Percentiles rank a stretch among this genome's conserved stretches.
phyloP scores from a whole-genome alignment of 2,888 invertebrate genomes.

The Diogma glabrata region DNA sequence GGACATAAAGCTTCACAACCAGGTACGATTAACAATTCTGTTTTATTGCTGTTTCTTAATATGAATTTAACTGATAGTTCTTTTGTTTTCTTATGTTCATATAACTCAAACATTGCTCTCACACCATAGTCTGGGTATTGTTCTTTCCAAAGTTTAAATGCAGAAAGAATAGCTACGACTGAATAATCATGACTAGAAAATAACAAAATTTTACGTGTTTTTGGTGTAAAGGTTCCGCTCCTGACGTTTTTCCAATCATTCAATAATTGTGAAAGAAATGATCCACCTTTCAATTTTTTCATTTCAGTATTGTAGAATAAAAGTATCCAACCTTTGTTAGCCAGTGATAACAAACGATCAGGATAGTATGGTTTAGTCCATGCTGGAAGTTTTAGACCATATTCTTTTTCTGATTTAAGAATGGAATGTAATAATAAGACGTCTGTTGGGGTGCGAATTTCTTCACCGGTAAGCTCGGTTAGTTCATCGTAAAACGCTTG shows the following conservation, averaged over 20 bases:
- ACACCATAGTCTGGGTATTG: slow-evolving; percentile 54
- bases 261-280: slow-evolving; percentile 48
- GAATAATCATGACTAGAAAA: slow-evolving; percentile 67
- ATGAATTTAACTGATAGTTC: slow-evolving; percentile 38
- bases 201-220: slow-evolving; percentile 44
- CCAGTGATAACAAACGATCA: slow-evolving; percentile 41
- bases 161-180: slow-evolving; percentile 49
- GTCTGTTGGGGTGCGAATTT: slow-evolving; percentile 46
- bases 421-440: slow-evolving; percentile 54
- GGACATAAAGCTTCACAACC: slow-evolving; percentile 52
- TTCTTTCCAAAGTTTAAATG: slow-evolving; percentile 51
- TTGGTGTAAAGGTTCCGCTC: slow-evolving; percentile 35
- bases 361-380: slow-evolving; percentile 51
- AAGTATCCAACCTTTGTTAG: slow-evolving; percentile 44
- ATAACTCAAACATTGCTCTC: slow-evolving; percentile 51
- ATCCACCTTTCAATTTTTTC: slow-evolving; percentile 48
- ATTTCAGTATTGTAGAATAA: slow-evolving; percentile 48
- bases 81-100: slow-evolving; percentile 37
- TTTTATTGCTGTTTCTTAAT: slow-evolving; percentile 37
- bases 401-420: slow-evolving; percentile 49
- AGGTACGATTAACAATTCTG: slow-evolving; percentile 44
- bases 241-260: slow-evolving; percentile 46
- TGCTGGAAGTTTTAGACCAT: slow-evolving; percentile 45
- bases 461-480: slow-evolving; percentile 40
- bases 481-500: slow-evolving; percentile 41